phyloP scores from a whole-genome alignment of 1,140 invertebrate species.

The Sycobia sp. region DNA sequence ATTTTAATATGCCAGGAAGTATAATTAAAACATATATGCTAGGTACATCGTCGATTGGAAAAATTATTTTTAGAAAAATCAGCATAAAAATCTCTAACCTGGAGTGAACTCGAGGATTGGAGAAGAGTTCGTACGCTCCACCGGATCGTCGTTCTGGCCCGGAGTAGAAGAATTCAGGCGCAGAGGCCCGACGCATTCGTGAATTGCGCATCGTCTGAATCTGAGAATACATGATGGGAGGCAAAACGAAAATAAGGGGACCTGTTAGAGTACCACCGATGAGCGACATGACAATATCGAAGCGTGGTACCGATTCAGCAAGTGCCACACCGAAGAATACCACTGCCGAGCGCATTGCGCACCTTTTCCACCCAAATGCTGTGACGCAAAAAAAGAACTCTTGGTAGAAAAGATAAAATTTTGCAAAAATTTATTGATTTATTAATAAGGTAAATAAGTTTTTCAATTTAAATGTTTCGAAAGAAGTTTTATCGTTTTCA shows the following conservation, averaged over 20 bases:
- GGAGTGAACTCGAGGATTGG: slow-evolving; percentile 51
- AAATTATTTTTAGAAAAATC: neutral
- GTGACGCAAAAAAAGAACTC: slow-evolving; percentile 36
- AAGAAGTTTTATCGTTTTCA: too few species aligned
- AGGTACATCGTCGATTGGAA: too few species aligned
- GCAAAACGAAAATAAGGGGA: slow-evolving; percentile 83
- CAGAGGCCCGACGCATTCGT: slow-evolving; percentile 13
- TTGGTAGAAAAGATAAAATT: too few species aligned
- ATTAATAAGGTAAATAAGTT: too few species aligned
- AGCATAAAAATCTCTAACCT: slow-evolving; percentile 15
- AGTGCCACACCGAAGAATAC: slow-evolving; percentile 76
- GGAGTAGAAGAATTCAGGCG: slow-evolving; percentile 40
- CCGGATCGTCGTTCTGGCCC: slow-evolving; percentile 40
- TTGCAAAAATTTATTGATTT: too few species aligned
- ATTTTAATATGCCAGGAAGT: too few species aligned
- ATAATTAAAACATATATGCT: neutral
- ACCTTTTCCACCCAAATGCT: slow-evolving; percentile 83
- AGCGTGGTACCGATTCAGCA: slow-evolving; percentile 82
- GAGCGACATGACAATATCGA: slow-evolving; percentile 87
- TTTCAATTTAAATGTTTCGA: too few species aligned
- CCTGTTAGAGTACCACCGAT: slow-evolving; percentile 84
- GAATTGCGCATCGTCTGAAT: slow-evolving; percentile 46
- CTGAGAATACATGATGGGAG: slow-evolving; percentile 77
- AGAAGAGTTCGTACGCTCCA: slow-evolving; percentile 36
- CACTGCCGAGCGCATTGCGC: slow-evolving; percentile 73